phyloP scores from a whole-genome alignment of 1,140 invertebrate species.

The Drosophila tropicalis region DNA sequence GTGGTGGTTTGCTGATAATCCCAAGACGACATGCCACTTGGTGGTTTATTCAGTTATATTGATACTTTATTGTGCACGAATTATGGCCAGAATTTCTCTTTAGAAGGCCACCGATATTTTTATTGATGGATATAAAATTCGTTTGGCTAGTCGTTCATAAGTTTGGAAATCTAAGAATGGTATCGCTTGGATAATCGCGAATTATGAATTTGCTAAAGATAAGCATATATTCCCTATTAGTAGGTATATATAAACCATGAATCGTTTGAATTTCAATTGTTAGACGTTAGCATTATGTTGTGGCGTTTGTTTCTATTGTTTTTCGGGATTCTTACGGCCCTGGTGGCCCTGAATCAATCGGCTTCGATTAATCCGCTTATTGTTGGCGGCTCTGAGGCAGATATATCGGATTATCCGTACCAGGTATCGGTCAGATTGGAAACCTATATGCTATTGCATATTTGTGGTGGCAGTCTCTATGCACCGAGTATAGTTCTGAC shows the following conservation, averaged over 20 bases:
- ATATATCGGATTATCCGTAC: slow-evolving; percentile 57
- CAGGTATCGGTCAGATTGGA: slow-evolving; percentile 68
- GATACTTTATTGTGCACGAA: not conserved
- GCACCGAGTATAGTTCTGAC: slow-evolving; percentile 84
- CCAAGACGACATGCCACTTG: no score
- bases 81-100: slow-evolving; percentile 12
- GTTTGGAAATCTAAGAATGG: slow-evolving; percentile 47
- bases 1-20: no score
- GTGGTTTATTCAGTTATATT: no score
- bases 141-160: slow-evolving; percentile 3
- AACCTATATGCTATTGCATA: slow-evolving; percentile 69
- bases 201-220: no score
- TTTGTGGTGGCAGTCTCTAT: slow-evolving; percentile 82
- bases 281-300: slow-evolving; percentile 42
- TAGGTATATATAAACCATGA: slow-evolving; percentile 39
- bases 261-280: not conserved
- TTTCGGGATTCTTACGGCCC: slow-evolving; percentile 35
- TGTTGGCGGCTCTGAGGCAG: slow-evolving; percentile 56
- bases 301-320: slow-evolving; percentile 42
- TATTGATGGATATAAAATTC: slow-evolving; percentile 52
- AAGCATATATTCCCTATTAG: no score
- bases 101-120: slow-evolving; percentile 44
- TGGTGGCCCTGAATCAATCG: slow-evolving; percentile 16
- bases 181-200: slow-evolving; percentile 21
- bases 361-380: slow-evolving; percentile 54